Evolutionary conservation across 2,888 invertebrate genomes (phyloP).

Genomic region (Rhopalosiphum nymphaeae): DNA sequence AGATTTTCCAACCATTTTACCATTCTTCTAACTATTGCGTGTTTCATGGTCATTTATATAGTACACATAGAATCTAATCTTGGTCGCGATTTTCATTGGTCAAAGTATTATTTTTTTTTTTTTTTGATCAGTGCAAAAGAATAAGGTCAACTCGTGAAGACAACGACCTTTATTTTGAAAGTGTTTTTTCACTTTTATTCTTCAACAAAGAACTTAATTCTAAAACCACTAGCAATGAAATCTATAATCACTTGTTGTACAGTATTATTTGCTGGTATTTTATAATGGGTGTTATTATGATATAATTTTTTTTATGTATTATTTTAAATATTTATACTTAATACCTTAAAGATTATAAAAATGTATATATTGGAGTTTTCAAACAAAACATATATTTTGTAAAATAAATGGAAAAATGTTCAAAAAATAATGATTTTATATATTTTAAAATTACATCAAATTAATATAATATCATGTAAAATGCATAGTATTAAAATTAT

Average conservation of each 20-base stretch:
- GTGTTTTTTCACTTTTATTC: not conserved
- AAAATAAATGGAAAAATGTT: not conserved
- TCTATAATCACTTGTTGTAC: not conserved
- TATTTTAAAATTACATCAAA: not conserved
- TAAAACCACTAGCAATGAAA: not conserved
- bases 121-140: conserved; percentile 20
- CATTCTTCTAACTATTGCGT: conserved; percentile 35
- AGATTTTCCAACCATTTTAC: conserved; percentile 22
- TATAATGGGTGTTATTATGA: not conserved
- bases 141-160: conserved; percentile 42
- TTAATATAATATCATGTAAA: not conserved
- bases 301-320: not conserved
- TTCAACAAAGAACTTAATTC: not conserved
- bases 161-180: conserved; percentile 27
- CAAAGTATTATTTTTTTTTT: conserved; percentile 10
- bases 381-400: not conserved
- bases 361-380: not conserved
- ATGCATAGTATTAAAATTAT: not conserved
- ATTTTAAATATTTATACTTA: not conserved
- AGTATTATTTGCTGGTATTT: not conserved
- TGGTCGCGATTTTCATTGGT: not conserved
- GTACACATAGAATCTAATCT: conserved; percentile 28
- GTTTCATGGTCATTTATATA: conserved; percentile 38
- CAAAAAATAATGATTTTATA: not conserved
- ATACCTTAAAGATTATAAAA: not conserved